These are phyloP conservation scores for Ostrea denselamellosa DNA, from an alignment of 1,140 invertebrate genomes.

Conservation along the genomic window DNA sequence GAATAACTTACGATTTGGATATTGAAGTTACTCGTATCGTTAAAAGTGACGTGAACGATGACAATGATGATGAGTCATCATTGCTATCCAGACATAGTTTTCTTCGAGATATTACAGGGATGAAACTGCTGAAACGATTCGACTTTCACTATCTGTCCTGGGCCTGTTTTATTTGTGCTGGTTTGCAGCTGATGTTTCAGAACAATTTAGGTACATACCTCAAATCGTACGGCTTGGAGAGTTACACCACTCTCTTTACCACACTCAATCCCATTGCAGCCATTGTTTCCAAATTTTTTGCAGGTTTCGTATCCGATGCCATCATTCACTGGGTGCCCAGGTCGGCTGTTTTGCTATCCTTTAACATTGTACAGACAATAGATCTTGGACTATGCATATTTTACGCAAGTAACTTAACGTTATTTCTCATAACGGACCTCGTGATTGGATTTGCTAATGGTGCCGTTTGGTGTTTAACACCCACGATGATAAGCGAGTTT, in stretches of 20 bases:
- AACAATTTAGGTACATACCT: slow-evolving; percentile 70
- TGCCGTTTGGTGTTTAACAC: slow-evolving; percentile 71
- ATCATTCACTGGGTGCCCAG: slow-evolving; percentile 65
- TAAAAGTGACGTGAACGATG: background rate
- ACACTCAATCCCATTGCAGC: slow-evolving; percentile 63
- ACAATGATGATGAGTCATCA: background rate
- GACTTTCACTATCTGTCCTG: slow-evolving; percentile 71
- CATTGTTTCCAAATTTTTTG: slow-evolving; percentile 67
- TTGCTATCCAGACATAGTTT: background rate
- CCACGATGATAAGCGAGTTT: slow-evolving; percentile 71
- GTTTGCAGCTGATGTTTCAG: slow-evolving; percentile 68
- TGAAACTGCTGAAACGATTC: slow-evolving; percentile 58
- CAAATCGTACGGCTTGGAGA: slow-evolving; percentile 66
- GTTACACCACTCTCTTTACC: slow-evolving; percentile 68
- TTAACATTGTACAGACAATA: slow-evolving; percentile 66
- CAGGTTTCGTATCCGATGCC: slow-evolving; percentile 66
- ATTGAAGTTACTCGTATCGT: slow-evolving; percentile 25
- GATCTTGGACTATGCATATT: slow-evolving; percentile 64
- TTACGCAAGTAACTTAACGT: slow-evolving; percentile 57
- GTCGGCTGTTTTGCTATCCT: slow-evolving; percentile 59
- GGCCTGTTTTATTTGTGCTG: slow-evolving; percentile 68
- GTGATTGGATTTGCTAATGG: slow-evolving; percentile 70
- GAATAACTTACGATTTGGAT: slow-evolving; percentile 48
- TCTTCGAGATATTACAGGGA: slow-evolving; percentile 60
- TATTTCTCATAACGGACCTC: slow-evolving; percentile 60